Conservation (phyloP, 2,888 invertebrate species). For the Seira musarum region DNA sequence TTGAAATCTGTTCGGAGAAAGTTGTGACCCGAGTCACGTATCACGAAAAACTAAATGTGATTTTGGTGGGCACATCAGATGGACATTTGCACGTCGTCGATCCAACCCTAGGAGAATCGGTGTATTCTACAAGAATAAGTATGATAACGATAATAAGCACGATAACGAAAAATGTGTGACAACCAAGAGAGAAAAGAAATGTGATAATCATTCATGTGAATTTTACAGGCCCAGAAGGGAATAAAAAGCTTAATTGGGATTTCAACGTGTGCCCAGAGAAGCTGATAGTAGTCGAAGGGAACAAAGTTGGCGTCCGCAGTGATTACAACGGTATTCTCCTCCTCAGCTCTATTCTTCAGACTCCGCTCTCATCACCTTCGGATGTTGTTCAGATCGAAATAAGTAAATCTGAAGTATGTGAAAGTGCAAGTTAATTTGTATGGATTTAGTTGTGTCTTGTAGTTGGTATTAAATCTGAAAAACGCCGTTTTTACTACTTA, state of each 20-base stretch:
- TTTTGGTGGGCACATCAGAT: conserved; percentile 69
- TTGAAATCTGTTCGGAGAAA: conserved; percentile 66
- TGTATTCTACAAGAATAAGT: conserved; percentile 67
- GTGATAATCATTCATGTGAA: no score
- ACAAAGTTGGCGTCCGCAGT: conserved; percentile 86
- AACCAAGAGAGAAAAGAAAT: no score
- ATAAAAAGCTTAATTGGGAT: conserved; percentile 50
- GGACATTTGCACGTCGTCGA: conserved; percentile 70
- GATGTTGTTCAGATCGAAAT: conserved; percentile 88
- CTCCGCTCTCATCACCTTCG: conserved; percentile 79
- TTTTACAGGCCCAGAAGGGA: conserved; percentile 9
- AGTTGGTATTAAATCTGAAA: no score
- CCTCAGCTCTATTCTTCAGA: conserved; percentile 90
- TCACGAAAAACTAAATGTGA: conserved; percentile 70
- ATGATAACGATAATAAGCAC: no score
- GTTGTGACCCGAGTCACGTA: conserved; percentile 67
- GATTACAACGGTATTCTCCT: conserved; percentile 94
- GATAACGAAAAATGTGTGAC: no score
- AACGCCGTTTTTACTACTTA: conserved; percentile 3
- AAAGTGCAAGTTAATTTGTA: neutral
- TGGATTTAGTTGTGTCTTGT: no score
- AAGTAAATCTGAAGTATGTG: conserved; percentile 85
- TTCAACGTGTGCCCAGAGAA: conserved; percentile 79
- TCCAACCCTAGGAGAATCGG: conserved; percentile 68
- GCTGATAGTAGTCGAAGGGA: conserved; percentile 87